Evolutionary conservation across 1,140 invertebrate genomes (phyloP).

Genomic region (Drosophila setifemur): DNA sequence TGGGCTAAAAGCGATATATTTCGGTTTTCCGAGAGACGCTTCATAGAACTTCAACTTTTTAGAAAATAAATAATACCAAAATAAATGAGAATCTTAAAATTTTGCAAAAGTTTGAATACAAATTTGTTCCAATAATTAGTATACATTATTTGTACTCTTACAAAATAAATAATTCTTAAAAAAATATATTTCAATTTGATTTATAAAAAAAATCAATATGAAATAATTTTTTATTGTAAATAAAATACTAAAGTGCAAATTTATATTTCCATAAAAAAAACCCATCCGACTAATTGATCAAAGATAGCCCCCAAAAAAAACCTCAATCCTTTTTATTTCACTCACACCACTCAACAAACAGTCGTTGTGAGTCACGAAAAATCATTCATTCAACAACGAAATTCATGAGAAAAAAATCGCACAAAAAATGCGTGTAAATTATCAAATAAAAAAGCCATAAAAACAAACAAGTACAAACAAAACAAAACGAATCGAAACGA

Average conservation of each 20-base stretch:
- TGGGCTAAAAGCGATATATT: neutral
- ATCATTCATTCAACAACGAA: constrained; percentile 29
- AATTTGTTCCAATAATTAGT: no score
- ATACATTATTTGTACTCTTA: no score
- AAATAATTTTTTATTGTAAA: no score
- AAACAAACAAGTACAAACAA: constrained; percentile 31
- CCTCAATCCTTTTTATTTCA: neutral
- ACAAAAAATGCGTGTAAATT: constrained; percentile 55
- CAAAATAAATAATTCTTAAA: no score
- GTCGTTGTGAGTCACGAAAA: constrained; percentile 47
- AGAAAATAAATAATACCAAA: no score
- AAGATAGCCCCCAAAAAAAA: neutral
- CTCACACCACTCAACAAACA: neutral
- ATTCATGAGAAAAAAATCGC: constrained; percentile 25
- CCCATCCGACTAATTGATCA: neutral
- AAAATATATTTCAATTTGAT: no score
- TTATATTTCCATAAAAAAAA: neutral
- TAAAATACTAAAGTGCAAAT: neutral
- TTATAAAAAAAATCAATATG: no score
- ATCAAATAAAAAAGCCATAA: constrained; percentile 67
- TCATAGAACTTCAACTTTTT: neutral
- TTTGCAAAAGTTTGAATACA: no score
- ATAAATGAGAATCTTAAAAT: no score
- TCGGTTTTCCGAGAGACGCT: neutral
- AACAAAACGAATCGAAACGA: constrained; percentile 9